Evolutionary conservation across 2,888 invertebrate species (phyloP).

Genomic region (Lasioglossum morio): DNA sequence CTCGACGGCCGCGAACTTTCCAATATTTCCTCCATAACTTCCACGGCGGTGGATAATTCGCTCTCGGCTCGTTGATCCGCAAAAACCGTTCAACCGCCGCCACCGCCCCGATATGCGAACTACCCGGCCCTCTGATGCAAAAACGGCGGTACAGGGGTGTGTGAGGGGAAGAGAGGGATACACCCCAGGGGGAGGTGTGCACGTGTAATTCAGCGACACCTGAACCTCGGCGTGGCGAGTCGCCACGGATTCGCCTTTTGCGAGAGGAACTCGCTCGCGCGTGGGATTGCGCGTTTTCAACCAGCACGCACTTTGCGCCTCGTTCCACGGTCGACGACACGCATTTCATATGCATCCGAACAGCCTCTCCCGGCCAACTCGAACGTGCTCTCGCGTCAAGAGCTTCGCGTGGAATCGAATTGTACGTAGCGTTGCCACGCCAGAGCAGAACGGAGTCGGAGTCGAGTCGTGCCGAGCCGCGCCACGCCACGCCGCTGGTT

Average conservation of each 20-base stretch:
- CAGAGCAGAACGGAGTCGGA: neutral
- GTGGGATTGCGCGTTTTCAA: constrained; percentile 65
- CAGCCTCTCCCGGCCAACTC: constrained; percentile 19
- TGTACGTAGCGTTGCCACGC: constrained; percentile 23
- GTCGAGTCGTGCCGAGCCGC: neutral
- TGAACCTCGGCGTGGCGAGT: constrained; percentile 62
- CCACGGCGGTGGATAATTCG: constrained; percentile 79
- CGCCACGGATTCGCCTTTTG: constrained; percentile 37
- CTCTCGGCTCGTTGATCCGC: constrained; percentile 78
- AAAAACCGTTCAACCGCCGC: constrained; percentile 76
- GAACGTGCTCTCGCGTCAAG: constrained; percentile 27
- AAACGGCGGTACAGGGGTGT: neutral
- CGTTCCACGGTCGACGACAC: constrained; percentile 46
- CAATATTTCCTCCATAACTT: constrained; percentile 77
- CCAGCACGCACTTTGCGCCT: constrained; percentile 44
- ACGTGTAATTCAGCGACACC: constrained; percentile 65
- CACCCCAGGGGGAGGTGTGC: neutral
- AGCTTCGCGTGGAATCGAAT: constrained; percentile 51
- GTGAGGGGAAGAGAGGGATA: neutral
- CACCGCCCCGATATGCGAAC: constrained; percentile 51
- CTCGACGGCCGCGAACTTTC: constrained; percentile 67
- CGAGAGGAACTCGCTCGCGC: constrained; percentile 59
- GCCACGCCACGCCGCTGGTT: neutral
- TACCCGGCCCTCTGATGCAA: constrained; percentile 38
- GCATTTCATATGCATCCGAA: constrained; percentile 31